Evolutionary conservation across 2,113 vertebrate species (phyloP), one percentile per base, ranked within the genome.

Genomic region (Burhinus bistriatus): DNA sequence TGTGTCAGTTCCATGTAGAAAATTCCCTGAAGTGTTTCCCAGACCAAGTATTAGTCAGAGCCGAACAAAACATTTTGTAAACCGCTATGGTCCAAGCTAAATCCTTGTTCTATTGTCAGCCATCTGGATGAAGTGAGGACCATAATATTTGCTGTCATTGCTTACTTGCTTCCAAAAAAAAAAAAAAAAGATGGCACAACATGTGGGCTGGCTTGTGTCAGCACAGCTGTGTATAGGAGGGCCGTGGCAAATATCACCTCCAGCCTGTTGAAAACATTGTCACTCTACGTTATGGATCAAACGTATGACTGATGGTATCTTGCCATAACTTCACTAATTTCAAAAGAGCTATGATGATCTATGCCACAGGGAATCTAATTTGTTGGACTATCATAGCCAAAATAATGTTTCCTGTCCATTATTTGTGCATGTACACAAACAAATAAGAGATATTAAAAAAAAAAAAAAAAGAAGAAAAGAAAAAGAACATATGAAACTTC

Each of bases 21-120:
- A 92, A 40, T 95, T 94, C 75, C 71, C 64, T 80, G 58, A 64
- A 93, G 62, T 72, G 90, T 90, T 96, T 92, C 75, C 85, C 79
- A 4, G 1, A 51, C 42, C 55, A 73, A 16, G 21, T 58, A 77
- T 91, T 93, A 96, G 66, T 95, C 90, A 96, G 45, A 88, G 29
- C 8, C 1, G 8, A 94, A 71, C 25, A 88, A 90, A 87, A 49
- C 3, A 23, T 70, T 82, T 80, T 90, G 36, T 69, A 88, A 89
- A 89, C 45, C 62, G 58, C 69, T 80, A 19, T 71, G 34, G 40
- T 87, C 75, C 71, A 83, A 86, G 79, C 64, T 77, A 88, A 94
- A 88, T 77, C 18, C 27, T 93, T n/a, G 6, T 68, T 93, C 59
- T 61, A 4, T 54, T 73, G 29, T 94, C 87, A 92, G 51, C 38